phyloP scores from a whole-genome alignment of 2,797 vertebrate species.

The Eulemur coronatus region DNA sequence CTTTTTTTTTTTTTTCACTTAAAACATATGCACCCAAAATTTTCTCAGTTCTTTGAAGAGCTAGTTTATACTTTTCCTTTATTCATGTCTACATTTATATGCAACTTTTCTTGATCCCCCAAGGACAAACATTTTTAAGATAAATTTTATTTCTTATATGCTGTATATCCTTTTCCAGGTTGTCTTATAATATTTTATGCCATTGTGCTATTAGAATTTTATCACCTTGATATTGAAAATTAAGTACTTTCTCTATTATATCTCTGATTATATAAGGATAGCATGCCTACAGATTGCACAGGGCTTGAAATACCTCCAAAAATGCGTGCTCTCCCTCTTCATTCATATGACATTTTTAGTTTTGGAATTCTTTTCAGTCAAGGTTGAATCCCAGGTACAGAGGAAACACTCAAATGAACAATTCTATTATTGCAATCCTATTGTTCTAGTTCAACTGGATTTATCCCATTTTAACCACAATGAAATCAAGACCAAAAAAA shows the following conservation, averaged over 20 bases:
- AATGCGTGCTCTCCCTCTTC: not conserved
- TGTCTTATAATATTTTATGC: not conserved
- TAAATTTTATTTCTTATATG: not conserved
- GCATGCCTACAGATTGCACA: not conserved
- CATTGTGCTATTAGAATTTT: not conserved
- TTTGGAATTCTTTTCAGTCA: conserved; percentile 13
- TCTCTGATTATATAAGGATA: not conserved
- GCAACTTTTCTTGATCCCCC: not conserved
- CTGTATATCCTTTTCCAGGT: not conserved
- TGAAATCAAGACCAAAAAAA: not conserved
- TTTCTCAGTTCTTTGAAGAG: not conserved
- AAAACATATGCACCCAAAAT: not conserved
- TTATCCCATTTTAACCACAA: conserved; percentile 29
- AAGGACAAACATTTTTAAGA: not conserved
- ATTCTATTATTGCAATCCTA: not conserved
- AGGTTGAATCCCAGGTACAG: not conserved
- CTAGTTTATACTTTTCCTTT: not conserved
- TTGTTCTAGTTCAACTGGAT: not conserved
- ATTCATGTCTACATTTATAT: not conserved
- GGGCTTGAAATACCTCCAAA: not conserved
- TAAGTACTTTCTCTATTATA: not conserved
- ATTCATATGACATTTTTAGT: not conserved
- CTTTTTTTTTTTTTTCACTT: not conserved
- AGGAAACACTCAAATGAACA: not conserved
- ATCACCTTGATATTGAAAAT: not conserved